These are phyloP conservation scores for Hybognathus amarus DNA, from an alignment of 2,797 vertebrate species.

Conservation along the genomic window DNA sequence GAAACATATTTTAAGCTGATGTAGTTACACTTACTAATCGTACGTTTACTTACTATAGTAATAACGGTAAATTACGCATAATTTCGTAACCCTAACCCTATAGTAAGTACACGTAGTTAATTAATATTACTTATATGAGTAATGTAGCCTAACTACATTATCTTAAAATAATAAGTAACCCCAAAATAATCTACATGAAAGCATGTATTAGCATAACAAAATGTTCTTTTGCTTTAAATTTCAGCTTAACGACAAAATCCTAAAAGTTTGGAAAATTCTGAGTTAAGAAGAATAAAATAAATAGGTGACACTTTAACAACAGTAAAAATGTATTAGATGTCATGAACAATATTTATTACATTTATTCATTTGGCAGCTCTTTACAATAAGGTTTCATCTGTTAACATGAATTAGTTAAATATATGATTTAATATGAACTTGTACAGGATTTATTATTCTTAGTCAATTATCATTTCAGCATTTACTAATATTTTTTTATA, in stretches of 20 bases:
- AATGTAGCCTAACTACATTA: too few species aligned
- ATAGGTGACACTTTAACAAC: background rate
- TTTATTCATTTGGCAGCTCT: background rate
- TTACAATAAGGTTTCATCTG: background rate
- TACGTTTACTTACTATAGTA: too few species aligned
- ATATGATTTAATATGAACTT: background rate
- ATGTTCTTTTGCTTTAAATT: background rate
- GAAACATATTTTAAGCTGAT: background rate
- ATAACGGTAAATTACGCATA: background rate
- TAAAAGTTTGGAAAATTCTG: background rate
- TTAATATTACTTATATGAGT: too few species aligned
- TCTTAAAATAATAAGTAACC: too few species aligned
- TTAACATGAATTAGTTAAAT: background rate
- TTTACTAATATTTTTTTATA: background rate
- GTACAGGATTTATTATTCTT: background rate
- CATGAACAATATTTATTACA: background rate
- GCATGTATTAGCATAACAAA: background rate
- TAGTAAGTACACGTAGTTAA: background rate
- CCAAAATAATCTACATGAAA: background rate
- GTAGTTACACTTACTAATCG: too few species aligned
- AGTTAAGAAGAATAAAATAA: background rate
- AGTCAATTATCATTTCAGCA: background rate
- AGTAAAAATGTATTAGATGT: background rate
- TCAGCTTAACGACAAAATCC: background rate
- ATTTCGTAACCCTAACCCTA: too few species aligned